A percentile compares a stretch with the other conserved stretches of the same genome.
Conservation (phyloP, 92 coral and sea anemone genomes). For the Zoanthus gigantus region DNA sequence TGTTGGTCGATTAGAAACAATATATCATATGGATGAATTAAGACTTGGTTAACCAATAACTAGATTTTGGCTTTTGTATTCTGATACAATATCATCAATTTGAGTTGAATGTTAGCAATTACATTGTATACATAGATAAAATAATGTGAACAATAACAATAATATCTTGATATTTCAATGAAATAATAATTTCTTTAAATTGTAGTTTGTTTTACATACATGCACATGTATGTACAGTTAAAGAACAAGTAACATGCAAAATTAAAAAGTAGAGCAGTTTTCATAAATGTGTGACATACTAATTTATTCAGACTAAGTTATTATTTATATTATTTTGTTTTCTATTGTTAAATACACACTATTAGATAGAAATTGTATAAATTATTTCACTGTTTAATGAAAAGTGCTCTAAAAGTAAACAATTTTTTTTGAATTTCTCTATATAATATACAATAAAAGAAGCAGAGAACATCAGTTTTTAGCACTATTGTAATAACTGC, state of each 20-base stretch:
- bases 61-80: conserved; percentile 24
- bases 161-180: conserved; percentile 25
- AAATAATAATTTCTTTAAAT: conserved; percentile 16
- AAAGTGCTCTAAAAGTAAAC: background rate
- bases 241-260: conserved; percentile 28
- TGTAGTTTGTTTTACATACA: conserved; percentile 20
- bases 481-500: no score
- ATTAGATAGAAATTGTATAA: conserved; percentile 28
- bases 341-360: conserved; percentile 26
- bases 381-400: conserved; percentile 12
- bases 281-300: conserved; percentile 29
- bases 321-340: conserved; percentile 21
- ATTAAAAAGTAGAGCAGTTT: conserved; percentile 21
- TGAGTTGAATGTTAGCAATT: conserved; percentile 28
- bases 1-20: conserved; percentile 25
- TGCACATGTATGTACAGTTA: conserved; percentile 20
- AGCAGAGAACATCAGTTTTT: conserved; percentile 29
- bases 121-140: conserved; percentile 26
- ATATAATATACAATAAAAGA: conserved; percentile 13
- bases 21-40: conserved; percentile 13
- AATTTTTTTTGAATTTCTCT: background rate
- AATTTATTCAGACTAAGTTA: conserved; percentile 22
- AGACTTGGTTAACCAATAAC: conserved; percentile 2
- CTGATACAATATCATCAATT: conserved; percentile 27
- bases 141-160: conserved; percentile 27